These are phyloP conservation scores for Zenarchopterus dispar DNA, from an alignment of 2,797 vertebrate genomes.

Conservation along the genomic window DNA sequence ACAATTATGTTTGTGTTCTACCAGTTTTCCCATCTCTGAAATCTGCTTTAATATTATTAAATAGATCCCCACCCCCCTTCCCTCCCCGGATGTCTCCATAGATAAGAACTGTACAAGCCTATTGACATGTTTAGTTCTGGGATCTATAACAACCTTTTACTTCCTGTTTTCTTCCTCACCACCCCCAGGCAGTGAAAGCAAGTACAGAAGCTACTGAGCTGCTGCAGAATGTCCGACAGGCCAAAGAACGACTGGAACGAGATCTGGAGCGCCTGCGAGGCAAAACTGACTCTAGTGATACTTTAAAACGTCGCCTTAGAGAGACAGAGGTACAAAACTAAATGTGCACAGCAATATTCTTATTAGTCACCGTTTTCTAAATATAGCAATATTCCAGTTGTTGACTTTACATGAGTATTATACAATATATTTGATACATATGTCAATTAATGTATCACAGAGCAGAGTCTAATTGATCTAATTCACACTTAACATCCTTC, in stretches of 20 bases:
- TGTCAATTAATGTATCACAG: too few relatives aligned
- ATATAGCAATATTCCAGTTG: too few relatives aligned
- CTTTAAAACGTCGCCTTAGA: slow-evolving; percentile 91
- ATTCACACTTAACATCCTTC: too few relatives aligned
- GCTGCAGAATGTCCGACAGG: slow-evolving; percentile 95
- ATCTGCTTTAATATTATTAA: slow-evolving; percentile 16
- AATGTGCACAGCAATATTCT: slow-evolving; percentile 1
- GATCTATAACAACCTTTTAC: slow-evolving; percentile 59
- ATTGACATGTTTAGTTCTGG: slow-evolving; percentile 70
- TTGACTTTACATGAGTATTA: too few relatives aligned
- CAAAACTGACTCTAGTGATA: slow-evolving; percentile 92
- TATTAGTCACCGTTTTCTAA: too few relatives aligned
- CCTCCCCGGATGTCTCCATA: slow-evolving; percentile 56
- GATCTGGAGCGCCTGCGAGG: slow-evolving; percentile 93
- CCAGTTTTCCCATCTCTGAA: background rate
- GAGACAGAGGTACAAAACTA: slow-evolving; percentile 89
- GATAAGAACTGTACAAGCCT: slow-evolving; percentile 59
- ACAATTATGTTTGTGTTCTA: background rate
- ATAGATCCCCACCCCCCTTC: slow-evolving; percentile 18
- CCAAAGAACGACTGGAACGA: slow-evolving; percentile 92
- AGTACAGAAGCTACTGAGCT: slow-evolving; percentile 94
- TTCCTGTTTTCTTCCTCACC: slow-evolving; percentile 31
- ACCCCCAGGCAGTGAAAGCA: slow-evolving; percentile 75
- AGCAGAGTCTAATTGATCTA: too few relatives aligned
- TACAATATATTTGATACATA: too few relatives aligned